Conservation (phyloP, 2,113 vertebrate species). For the Percopsis transmontana region DNA sequence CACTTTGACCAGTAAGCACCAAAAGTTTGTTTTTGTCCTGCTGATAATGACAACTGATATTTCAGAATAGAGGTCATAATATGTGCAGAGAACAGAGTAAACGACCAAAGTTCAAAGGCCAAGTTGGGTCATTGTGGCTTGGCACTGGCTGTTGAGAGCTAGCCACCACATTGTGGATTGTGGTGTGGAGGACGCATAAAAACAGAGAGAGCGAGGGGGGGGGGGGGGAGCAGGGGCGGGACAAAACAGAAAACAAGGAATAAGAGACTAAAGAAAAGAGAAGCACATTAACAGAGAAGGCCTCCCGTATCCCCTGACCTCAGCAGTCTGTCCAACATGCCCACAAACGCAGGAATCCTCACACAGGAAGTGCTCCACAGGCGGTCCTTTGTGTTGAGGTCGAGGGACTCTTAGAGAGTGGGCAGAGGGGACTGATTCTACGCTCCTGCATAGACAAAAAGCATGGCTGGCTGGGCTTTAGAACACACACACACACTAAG, state of each 20-base stretch:
- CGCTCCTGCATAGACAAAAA: slow-evolving; percentile 27
- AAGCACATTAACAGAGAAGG: slow-evolving; percentile 52
- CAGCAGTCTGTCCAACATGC: slow-evolving; percentile 51
- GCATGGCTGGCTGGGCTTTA: slow-evolving; percentile 31
- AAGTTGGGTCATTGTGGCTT: slow-evolving; percentile 53
- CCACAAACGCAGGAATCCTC: slow-evolving; percentile 69
- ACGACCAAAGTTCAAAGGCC: slow-evolving; percentile 28
- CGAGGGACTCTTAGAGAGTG: slow-evolving; percentile 57
- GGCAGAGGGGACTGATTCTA: slow-evolving; percentile 55
- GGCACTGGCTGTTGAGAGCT: slow-evolving; percentile 45
- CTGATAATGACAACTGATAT: neutral
- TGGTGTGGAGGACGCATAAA: slow-evolving; percentile 23
- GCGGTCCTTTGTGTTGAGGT: slow-evolving; percentile 62
- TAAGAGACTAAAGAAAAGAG: slow-evolving; percentile 48
- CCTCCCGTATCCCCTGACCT: slow-evolving; percentile 49
- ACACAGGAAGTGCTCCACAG: slow-evolving; percentile 70
- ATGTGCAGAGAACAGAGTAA: slow-evolving; percentile 24
- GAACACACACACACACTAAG: slow-evolving; percentile 43
- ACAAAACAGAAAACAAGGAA: slow-evolving; percentile 20
- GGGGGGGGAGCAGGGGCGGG: neutral
- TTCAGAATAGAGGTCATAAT: slow-evolving; percentile 44
- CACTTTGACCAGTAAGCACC: slow-evolving; percentile 27
- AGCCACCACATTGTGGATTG: slow-evolving; percentile 45
- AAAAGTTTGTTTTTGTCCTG: slow-evolving; percentile 6
- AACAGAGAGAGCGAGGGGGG: slow-evolving; percentile 15